Base-by-base conservation (phyloP, 92 coral and sea anemone genomes). In the Palythoa heliodiscus region DNA sequence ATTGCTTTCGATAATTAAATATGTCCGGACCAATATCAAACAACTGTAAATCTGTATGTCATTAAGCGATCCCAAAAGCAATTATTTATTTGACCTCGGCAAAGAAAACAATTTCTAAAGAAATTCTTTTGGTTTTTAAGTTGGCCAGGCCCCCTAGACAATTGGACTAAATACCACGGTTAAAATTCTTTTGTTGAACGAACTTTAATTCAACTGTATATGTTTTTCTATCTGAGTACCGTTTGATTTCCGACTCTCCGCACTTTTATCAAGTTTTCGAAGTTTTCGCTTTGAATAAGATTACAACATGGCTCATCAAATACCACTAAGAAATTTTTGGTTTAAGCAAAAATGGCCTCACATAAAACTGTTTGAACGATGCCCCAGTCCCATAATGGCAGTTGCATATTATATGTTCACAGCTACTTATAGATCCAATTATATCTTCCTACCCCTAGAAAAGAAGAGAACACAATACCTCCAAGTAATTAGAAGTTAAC, bases 21-120 rank as follows among this genome's bases (percentile, higher is more conserved):
- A 47, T 35, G 16, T 80, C 52, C 84, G 60, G 60, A 7, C 73
- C 74, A 47, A 67, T 80, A 80, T 47, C 47, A 57, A 22, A 23
- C 84, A 64, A 73, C 35, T 66, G n/a, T 19, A 29, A 29, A 29
- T 29, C 35, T 66, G 29, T 8, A 43, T 35, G 52, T 4, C 50
- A 39, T 55, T 77, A 19, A 2, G 22, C 43, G 61, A 23, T 39
- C 74, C 39, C 71, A 40, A 67, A 78, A 60, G 24, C 71, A 12
- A 25, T 15, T 11, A 14, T 69, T 15, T 11, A 14, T 2, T 23
- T 20, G 71, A 78, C 58, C 60, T 60, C 55, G 13, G 57, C 55
- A 63, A 16, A 50, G 20, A 61, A 78, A 78, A 20, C 72, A 39
- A 63, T 60, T 40, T 61, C 20, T 48, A 37, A 40, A n/a, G 55